These are phyloP conservation scores for Callospermophilus lateralis DNA, from an alignment of 2,113 vertebrate genomes.

Conservation along the genomic window DNA sequence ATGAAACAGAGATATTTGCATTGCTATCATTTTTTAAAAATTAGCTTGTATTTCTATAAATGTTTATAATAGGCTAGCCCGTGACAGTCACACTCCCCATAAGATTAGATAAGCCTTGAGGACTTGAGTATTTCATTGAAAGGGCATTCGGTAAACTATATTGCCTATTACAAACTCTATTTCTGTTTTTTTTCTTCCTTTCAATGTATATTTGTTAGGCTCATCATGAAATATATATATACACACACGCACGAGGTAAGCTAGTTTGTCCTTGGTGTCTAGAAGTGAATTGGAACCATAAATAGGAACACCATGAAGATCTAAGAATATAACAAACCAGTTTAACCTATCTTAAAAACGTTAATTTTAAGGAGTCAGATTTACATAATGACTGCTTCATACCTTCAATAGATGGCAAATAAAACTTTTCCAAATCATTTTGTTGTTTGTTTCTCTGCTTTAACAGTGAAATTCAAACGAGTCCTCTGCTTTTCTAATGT, in stretches of 20 bases:
- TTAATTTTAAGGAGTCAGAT: constrained; percentile 61
- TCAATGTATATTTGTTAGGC: neutral
- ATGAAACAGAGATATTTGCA: neutral
- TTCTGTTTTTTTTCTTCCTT: neutral
- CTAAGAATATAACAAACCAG: constrained; percentile 53
- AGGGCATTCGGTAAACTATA: neutral
- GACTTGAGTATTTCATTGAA: neutral
- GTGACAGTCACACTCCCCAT: neutral
- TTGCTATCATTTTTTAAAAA: neutral
- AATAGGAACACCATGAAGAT: neutral
- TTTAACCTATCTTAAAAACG: constrained; percentile 75
- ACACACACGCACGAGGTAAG: neutral
- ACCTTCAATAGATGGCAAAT: neutral
- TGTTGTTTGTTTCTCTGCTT: neutral
- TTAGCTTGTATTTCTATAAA: neutral
- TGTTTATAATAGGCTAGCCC: neutral
- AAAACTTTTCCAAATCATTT: constrained; percentile 64
- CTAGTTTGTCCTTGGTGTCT: neutral
- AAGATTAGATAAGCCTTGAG: neutral
- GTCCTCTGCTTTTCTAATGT: constrained; percentile 11
- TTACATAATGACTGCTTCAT: constrained; percentile 59
- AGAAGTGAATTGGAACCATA: neutral
- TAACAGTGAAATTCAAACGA: neutral
- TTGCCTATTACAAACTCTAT: neutral
- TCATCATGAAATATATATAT: neutral